Conservation (phyloP, 2,888 invertebrate genomes). For the Pycnomerus fuliginosus region DNA sequence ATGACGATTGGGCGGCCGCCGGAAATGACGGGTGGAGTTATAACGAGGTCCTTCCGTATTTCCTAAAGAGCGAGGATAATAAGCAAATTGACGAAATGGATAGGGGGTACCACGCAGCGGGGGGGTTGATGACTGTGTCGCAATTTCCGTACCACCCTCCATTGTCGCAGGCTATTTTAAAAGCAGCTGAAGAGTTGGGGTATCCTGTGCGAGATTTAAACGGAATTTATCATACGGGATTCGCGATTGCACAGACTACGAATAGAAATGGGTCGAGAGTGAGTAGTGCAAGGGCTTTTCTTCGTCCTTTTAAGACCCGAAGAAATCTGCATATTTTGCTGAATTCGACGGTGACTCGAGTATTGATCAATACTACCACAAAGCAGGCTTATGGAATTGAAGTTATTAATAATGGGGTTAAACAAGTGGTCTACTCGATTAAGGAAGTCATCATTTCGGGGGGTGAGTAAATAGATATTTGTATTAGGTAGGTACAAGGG, state of each 20-base stretch:
- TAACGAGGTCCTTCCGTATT: slow-evolving; percentile 86
- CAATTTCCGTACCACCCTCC: slow-evolving; percentile 87
- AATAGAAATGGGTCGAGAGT: slow-evolving; percentile 82
- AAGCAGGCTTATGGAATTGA: slow-evolving; percentile 79
- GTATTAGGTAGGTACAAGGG: no score
- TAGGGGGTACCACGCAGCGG: slow-evolving; percentile 72
- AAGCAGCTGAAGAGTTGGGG: slow-evolving; percentile 76
- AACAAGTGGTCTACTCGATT: slow-evolving; percentile 62
- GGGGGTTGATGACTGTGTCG: slow-evolving; percentile 75
- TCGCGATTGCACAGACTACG: slow-evolving; percentile 86
- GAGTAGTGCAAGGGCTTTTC: slow-evolving; percentile 78
- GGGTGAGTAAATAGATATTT: no score
- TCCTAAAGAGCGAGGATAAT: slow-evolving; percentile 84
- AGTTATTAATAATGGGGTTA: slow-evolving; percentile 60
- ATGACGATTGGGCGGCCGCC: slow-evolving; percentile 81
- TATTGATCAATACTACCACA: slow-evolving; percentile 72
- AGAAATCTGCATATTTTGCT: slow-evolving; percentile 80
- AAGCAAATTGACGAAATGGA: slow-evolving; percentile 69
- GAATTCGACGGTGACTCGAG: slow-evolving; percentile 75
- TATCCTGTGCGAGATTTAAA: slow-evolving; percentile 78
- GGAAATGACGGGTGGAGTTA: slow-evolving; percentile 90
- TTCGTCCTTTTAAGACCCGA: slow-evolving; percentile 74
- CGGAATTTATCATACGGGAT: slow-evolving; percentile 77
- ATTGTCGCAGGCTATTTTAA: slow-evolving; percentile 73
- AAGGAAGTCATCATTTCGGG: slow-evolving; percentile 68